Base-by-base conservation (phyloP, 2,888 invertebrate species). In the Ecliptopera silaceata region DNA sequence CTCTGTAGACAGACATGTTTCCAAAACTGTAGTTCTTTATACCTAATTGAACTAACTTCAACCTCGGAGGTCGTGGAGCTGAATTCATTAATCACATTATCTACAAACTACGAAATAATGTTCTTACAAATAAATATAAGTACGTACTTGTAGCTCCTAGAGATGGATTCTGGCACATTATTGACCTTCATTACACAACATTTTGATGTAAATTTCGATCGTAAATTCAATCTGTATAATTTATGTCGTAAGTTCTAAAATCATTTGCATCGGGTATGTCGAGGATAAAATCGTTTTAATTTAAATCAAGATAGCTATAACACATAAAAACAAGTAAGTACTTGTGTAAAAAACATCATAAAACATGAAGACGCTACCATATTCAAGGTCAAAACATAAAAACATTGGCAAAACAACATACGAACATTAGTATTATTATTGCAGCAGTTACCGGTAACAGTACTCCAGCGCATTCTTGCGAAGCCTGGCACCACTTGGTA, bases 401-500 rank as follows among this genome's bases (percentile, higher is more conserved):
- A 42, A 32, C 52, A 31, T 15, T 36, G 36, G 49, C 49, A 43
- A 54, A 59, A 59, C 50, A 54, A 62, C 53, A 42, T 22, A 44
- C 29, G 42, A 46, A 34, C 26, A 51, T 46, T 56, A 36, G 49
- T 46, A 50, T 29, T 46, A 47, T 41, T 26, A 42, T 60, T 12
- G 12, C 11, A 31, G 36, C 18, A 58, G 53, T 59, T 61, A 57
- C 56, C 61, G 56, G 61, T 58, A 58, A 83, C 81, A 77, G 77
- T 82, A 32, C 41, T 54, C 80, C 66, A 70, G 77, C 84, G 80
- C 84, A 79, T 80, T 77, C 80, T 74, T 71, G 71, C 75, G 75
- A 65, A 72, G 84, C 82, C 85, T 82, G 88, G 86, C 77, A 88
- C 88, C 63, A 78, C 65, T 71, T 84, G 87, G 86, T 81, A 88